Base-by-base conservation (phyloP, 2,888 invertebrate genomes). In the Petrolisthes manimaculis region DNA sequence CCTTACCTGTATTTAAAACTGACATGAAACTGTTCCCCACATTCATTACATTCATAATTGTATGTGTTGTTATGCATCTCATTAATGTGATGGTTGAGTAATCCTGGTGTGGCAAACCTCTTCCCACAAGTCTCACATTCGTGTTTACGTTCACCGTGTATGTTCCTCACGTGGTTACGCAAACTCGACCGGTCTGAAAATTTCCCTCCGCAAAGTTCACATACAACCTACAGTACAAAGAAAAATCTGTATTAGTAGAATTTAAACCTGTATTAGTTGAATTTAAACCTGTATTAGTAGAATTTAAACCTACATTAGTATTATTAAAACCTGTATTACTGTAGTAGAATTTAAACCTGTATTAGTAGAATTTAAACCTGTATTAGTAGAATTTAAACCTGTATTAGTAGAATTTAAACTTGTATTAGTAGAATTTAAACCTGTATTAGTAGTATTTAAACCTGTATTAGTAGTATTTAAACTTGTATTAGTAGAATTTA, bases 31-130 rank as follows among this genome's bases (percentile, higher is more conserved):
- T 88, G 84, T 37, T 88, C 88, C 2, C 88, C 88, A 81, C 88
- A 88, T 18, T 84, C n/a, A 71, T 56, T 80, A 18, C 88, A 88
- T 74, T 88, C 80, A 75, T 88, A 88, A 71, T 80, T 84, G 61
- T 88, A 88, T 24, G 88, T 84, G 74, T 84, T 88, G 54, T 88
- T 88, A 56, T 88, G 88, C 83, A 88, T 88, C 21, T 88, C 88
- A 61, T 88, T 88, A n/a, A 84, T 84, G 83, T 88, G 88, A 37
- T 88, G 88, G 55, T 88, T 88, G 67, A 83, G 88, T 74, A 88
- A 78, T 24, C 88, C 88, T 21, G 74, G 88, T 1, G 84, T 84
- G 21, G 88, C 88, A 88, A 84, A 88, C 79, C 80, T 88, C 61
- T 88, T 88, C 56, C 84, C 84, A 80, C 88, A 88, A 24, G 78